A percentile compares a stretch with the other conserved stretches of the same genome.
These are phyloP conservation scores for Macrophya annulata DNA, from an alignment of 2,888 invertebrate species.

Conservation along the genomic window DNA sequence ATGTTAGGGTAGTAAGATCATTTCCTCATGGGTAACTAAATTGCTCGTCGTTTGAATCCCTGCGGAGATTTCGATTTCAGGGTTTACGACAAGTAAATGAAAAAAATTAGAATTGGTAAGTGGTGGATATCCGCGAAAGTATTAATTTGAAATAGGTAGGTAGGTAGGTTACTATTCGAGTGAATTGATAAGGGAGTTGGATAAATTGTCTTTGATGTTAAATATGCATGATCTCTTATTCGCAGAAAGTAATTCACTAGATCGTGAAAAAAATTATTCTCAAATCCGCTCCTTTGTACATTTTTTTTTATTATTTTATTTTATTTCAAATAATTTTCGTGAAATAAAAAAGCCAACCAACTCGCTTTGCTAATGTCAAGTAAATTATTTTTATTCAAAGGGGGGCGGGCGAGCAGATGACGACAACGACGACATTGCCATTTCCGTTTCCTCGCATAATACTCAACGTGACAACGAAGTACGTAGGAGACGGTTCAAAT, in stretches of 20 bases:
- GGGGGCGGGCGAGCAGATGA: neutral
- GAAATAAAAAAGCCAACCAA: neutral
- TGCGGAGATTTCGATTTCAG: neutral
- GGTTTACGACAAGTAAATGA: neutral
- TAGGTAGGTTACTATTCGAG: too few relatives aligned
- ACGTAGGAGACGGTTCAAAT: slow-evolving; percentile 23
- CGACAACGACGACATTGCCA: neutral
- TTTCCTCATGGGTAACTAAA: neutral
- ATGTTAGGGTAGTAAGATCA: neutral
- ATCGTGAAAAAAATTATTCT: neutral
- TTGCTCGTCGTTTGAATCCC: neutral
- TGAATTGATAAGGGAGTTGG: neutral
- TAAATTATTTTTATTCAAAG: slow-evolving; percentile 29
- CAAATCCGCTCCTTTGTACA: neutral
- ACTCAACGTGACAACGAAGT: slow-evolving; percentile 31
- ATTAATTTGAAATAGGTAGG: slow-evolving; percentile 19
- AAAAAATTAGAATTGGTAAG: slow-evolving; percentile 43
- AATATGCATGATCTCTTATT: neutral
- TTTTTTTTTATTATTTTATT: neutral
- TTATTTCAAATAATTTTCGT: neutral
- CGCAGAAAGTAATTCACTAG: neutral
- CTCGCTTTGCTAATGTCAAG: neutral
- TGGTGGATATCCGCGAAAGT: slow-evolving; percentile 8
- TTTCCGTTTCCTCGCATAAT: neutral
- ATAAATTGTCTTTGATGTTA: neutral